Evolutionary conservation across 2,797 vertebrate genomes (phyloP).

Genomic region (Atherinosoma microstoma): DNA sequence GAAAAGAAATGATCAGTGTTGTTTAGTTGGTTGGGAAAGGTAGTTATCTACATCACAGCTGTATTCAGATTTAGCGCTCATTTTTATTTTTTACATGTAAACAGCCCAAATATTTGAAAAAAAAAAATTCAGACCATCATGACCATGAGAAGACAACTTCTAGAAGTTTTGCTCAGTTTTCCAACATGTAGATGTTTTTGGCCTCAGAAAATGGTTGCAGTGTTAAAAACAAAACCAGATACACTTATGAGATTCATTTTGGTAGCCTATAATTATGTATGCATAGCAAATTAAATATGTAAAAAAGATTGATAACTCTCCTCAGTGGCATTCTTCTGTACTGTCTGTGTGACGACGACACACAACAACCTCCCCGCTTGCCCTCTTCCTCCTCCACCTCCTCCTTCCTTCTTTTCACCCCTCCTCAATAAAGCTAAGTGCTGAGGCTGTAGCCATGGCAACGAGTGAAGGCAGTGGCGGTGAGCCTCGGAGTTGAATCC

Average conservation of each 20-base stretch:
- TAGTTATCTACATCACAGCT: background rate
- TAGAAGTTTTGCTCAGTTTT: background rate
- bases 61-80: background rate
- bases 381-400: constrained; percentile 11
- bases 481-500: constrained; percentile 78
- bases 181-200: background rate
- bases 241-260: constrained; percentile 10
- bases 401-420: constrained; percentile 61
- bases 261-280: constrained; percentile 10
- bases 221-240: constrained; percentile 12
- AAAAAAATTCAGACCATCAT: background rate
- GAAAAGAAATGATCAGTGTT: background rate
- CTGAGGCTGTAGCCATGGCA: constrained; percentile 88
- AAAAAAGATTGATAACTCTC: constrained; percentile 32
- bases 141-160: background rate
- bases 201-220: background rate
- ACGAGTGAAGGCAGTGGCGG: constrained; percentile 78
- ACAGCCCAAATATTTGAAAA: background rate
- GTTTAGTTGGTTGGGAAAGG: background rate
- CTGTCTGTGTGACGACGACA: constrained; percentile 51
- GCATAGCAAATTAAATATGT: constrained; percentile 30
- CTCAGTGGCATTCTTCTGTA: constrained; percentile 53
- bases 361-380: constrained; percentile 39
- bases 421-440: constrained; percentile 72
- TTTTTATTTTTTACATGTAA: background rate